Base-by-base conservation (phyloP, 2,797 vertebrate genomes). In the Coilia nasus region DNA sequence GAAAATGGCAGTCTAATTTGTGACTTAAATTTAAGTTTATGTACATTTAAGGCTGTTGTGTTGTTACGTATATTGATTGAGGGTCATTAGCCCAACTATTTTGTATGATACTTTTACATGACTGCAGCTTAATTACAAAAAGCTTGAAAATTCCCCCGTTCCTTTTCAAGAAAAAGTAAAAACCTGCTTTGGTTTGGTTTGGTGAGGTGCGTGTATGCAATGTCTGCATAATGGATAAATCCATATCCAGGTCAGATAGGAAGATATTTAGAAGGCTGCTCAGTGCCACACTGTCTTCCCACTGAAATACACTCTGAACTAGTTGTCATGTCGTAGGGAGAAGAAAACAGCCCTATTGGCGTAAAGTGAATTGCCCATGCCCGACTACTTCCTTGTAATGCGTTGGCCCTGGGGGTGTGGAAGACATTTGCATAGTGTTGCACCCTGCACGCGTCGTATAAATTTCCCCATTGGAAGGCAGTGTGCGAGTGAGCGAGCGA, bases 391-490 rank as follows among this genome's bases (percentile, higher is more conserved):
- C 28, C 67, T 41, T 75, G 67, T 41, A 75, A 75, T 75, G 67
- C 12, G 31, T 19, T 75, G 67, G 67, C 67, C 67, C 67, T 41
- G 67, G 9, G 67, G 67, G 67, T 75, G 67, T 75, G 67, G 28
- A 75, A 41, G 67, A 75, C 67, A 75, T 75, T 75, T 75, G 67
- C 67, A 75, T 75, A 75, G 28, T 14, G 28, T 75, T 75, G 67
- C 67, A 41, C 67, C 67, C 31, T 60, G 82, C 82, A 83, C 25
- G 59, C n/a, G 6, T 41, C 81, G 62, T 87, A 89, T 88, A 88
- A 35, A 90, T 87, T 75, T 75, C 67, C 67, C 67, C 35, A 31
- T 75, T 41, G 67, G 67, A 75, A 54, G 50, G 50, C 50, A 54
- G 50, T 54, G 50, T 7, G 50, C 50, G 50, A 54, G 9, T 54